These are phyloP conservation scores for Crocuta crocuta DNA, from an alignment of 2,113 vertebrate species.

Conservation along the genomic window DNA sequence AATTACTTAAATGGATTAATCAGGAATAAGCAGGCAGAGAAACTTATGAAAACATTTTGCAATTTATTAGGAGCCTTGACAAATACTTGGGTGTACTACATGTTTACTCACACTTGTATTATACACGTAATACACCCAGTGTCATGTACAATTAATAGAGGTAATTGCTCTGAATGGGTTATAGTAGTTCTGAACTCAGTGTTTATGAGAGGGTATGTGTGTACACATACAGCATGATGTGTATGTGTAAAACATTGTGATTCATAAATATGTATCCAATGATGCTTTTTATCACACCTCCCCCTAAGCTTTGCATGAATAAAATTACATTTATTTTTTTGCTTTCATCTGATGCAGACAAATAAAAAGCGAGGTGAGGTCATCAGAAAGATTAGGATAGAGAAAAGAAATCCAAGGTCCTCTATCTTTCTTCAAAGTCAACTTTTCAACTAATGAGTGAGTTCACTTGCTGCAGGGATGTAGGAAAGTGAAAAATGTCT, in stretches of 20 bases:
- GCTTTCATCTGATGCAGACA: neutral
- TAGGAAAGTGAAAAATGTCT: neutral
- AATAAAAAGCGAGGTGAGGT: neutral
- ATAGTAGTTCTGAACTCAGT: neutral
- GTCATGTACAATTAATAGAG: neutral
- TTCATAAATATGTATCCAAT: neutral
- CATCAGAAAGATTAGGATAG: neutral
- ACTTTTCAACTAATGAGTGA: neutral
- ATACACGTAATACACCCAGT: too few species aligned
- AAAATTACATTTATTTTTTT: neutral
- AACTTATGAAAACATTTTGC: neutral
- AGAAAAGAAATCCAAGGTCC: neutral
- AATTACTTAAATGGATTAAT: neutral
- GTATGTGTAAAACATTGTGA: neutral
- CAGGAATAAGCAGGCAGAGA: neutral
- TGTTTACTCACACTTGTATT: neutral
- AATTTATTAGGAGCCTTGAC: neutral
- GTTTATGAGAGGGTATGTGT: neutral
- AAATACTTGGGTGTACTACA: neutral
- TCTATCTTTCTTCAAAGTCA: neutral
- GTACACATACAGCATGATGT: neutral
- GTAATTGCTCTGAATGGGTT: neutral
- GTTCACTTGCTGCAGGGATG: neutral
- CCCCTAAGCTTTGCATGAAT: neutral
- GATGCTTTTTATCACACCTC: neutral